Conservation (phyloP, 2,888 invertebrate species). For the Panorpa germanica region DNA sequence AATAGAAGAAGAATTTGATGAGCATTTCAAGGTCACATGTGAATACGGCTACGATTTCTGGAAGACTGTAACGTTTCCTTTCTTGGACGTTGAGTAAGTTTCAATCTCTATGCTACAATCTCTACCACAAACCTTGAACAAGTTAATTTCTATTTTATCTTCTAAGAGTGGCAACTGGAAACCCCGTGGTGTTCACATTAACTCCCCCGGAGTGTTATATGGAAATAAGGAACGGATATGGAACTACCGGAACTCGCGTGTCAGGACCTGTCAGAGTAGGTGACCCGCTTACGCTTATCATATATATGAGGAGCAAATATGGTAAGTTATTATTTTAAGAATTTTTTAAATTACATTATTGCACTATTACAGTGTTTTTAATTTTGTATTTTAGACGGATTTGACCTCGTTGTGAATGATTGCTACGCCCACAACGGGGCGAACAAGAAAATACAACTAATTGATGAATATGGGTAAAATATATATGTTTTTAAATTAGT, state of each 20-base stretch:
- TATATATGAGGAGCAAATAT: slow-evolving; percentile 89
- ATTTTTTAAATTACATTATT: slow-evolving; percentile 5
- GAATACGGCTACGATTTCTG: slow-evolving; percentile 93
- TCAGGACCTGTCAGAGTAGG: slow-evolving; percentile 82
- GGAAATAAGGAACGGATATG: slow-evolving; percentile 86
- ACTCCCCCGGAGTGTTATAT: slow-evolving; percentile 91
- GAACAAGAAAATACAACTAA: slow-evolving; percentile 75
- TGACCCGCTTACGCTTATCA: slow-evolving; percentile 78
- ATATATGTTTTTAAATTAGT: too few relatives aligned
- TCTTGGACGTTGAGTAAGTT: slow-evolving; percentile 84
- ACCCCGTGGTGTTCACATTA: slow-evolving; percentile 82
- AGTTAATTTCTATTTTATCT: neutral
- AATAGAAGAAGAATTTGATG: slow-evolving; percentile 86
- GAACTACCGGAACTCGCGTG: slow-evolving; percentile 67
- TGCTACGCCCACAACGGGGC: slow-evolving; percentile 90
- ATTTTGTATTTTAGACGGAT: slow-evolving; percentile 50
- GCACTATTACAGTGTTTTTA: slow-evolving; percentile 7
- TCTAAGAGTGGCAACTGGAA: slow-evolving; percentile 75
- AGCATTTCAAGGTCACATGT: slow-evolving; percentile 89
- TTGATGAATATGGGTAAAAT: slow-evolving; percentile 72
- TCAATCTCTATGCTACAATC: too few relatives aligned
- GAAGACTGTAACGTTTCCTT: slow-evolving; percentile 91
- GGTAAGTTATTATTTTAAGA: slow-evolving; percentile 31
- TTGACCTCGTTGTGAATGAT: slow-evolving; percentile 87
- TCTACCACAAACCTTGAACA: too few relatives aligned